phyloP scores from a whole-genome alignment of 2,113 vertebrate species.

The Lagopus leucura region DNA sequence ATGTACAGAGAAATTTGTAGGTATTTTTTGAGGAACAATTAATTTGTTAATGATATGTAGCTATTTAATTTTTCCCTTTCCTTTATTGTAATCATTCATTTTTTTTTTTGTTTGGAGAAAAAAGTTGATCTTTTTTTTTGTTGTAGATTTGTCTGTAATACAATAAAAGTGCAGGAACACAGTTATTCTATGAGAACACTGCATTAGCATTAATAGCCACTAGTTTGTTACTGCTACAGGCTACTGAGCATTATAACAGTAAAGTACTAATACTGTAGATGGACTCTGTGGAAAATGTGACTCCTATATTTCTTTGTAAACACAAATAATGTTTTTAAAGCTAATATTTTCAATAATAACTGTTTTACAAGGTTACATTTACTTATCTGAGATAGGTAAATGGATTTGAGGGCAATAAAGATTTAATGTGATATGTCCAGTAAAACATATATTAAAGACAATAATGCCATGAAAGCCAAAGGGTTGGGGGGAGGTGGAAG shows the following conservation, averaged over 20 bases:
- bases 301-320: conserved; percentile 65
- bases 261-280: conserved; percentile 75
- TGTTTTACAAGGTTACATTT: conserved; percentile 62
- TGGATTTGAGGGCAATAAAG: conserved; percentile 67
- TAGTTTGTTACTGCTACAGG: conserved; percentile 88
- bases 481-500: conserved; percentile 53
- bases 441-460: conserved; percentile 17
- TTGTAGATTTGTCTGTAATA: conserved; percentile 89
- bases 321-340: conserved; percentile 64
- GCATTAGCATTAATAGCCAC: conserved; percentile 89
- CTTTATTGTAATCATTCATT: conserved; percentile 94
- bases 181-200: conserved; percentile 91
- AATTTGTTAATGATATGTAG: conserved; percentile 99
- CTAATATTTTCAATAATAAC: conserved; percentile 56
- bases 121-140: conserved; percentile 98
- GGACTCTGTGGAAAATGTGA: conserved; percentile 76
- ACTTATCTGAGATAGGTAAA: conserved; percentile 81
- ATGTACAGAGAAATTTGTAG: conserved; percentile 99
- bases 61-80: conserved; percentile 99
- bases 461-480: conserved; percentile 42
- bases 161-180: conserved; percentile 96
- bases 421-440: conserved; percentile 37
- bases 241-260: conserved; percentile 83
- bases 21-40: conserved; percentile 99
- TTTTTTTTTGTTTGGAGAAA: conserved; percentile 86